phyloP scores from a whole-genome alignment of 1,140 invertebrate genomes.

The Papilio aristodemus region DNA sequence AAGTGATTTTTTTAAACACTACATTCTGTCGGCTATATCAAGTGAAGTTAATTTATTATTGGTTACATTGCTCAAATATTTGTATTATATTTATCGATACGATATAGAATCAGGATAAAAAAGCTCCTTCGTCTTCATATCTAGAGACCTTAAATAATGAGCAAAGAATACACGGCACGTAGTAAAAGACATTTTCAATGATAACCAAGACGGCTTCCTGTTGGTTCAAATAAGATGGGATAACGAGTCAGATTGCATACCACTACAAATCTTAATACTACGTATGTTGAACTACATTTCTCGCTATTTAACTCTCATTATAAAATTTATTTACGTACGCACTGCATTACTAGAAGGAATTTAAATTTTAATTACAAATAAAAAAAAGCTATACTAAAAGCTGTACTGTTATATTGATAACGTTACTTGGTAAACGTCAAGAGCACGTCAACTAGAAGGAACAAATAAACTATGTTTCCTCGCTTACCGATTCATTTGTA shows the following conservation, averaged over 20 bases:
- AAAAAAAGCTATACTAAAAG: too few species aligned
- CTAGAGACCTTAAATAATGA: neutral
- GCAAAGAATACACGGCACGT: neutral
- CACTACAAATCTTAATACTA: too few species aligned
- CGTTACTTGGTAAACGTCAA: neutral
- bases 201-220: neutral
- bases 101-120: too few species aligned
- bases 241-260: neutral
- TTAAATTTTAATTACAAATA: too few species aligned
- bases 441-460: neutral
- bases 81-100: too few species aligned
- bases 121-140: neutral
- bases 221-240: neutral
- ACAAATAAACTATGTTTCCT: neutral
- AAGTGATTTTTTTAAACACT: conserved; percentile 5
- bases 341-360: neutral
- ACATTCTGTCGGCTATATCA: neutral
- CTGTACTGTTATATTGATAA: neutral
- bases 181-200: neutral
- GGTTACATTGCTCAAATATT: too few species aligned
- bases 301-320: neutral
- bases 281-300: neutral
- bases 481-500: neutral
- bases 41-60: too few species aligned
- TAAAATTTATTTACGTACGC: neutral